phyloP scores from a whole-genome alignment of 2,113 vertebrate species.

The Trinectes maculatus region DNA sequence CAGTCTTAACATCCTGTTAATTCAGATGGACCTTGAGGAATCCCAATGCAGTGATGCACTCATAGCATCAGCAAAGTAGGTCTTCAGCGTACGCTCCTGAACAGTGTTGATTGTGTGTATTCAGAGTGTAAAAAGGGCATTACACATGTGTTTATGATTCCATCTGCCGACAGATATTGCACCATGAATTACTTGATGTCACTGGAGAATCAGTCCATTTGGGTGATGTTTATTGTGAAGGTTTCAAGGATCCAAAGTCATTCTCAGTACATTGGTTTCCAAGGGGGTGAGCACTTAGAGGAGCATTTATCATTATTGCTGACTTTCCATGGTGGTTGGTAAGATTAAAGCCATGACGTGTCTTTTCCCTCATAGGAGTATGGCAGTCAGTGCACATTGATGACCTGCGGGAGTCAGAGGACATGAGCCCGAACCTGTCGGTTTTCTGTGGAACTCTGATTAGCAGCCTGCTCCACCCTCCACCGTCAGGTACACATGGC shows the following conservation, averaged over 20 bases:
- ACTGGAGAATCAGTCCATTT: slow-evolving; percentile 48
- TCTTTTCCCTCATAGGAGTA: slow-evolving; percentile 55
- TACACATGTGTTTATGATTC: background rate
- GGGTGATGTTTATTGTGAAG: slow-evolving; percentile 80
- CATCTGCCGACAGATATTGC: slow-evolving; percentile 71
- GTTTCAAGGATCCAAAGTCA: slow-evolving; percentile 73
- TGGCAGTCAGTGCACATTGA: slow-evolving; percentile 82
- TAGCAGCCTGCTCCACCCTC: slow-evolving; percentile 70
- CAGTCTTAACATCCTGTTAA: slow-evolving; percentile 65
- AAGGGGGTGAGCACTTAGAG: slow-evolving; percentile 73
- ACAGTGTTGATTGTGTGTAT: background rate
- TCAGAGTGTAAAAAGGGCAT: background rate
- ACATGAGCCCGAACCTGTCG: slow-evolving; percentile 78
- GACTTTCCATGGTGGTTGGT: background rate
- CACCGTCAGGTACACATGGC: slow-evolving; percentile 43
- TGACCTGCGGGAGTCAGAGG: slow-evolving; percentile 79
- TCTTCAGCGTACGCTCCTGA: background rate
- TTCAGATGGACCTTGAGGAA: slow-evolving; percentile 83
- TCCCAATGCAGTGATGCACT: slow-evolving; percentile 78
- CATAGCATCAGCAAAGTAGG: slow-evolving; percentile 82
- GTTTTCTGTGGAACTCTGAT: slow-evolving; percentile 76
- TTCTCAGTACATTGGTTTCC: slow-evolving; percentile 80
- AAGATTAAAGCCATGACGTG: background rate
- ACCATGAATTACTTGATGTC: slow-evolving; percentile 79
- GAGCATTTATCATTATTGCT: fast-evolving